Conservation (phyloP, 2,113 vertebrate species). For the Rutilus rutilus region DNA sequence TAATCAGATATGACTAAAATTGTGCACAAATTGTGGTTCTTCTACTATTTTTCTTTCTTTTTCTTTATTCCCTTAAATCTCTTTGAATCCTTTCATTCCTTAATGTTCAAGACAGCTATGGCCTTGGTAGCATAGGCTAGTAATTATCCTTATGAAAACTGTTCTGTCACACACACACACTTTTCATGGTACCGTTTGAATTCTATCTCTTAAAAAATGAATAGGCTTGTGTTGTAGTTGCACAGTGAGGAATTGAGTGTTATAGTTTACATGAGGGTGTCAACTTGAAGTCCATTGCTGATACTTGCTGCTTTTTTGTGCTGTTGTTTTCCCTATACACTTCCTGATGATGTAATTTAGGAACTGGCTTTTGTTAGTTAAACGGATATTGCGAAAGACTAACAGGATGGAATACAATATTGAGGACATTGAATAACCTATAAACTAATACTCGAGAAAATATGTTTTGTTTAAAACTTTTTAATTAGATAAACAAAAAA, state of each 20-base stretch:
- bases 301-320: background rate
- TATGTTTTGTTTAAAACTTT: background rate
- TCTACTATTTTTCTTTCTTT: background rate
- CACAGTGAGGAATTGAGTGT: background rate
- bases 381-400: background rate
- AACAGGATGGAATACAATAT: background rate
- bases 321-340: background rate
- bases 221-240: background rate
- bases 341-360: background rate
- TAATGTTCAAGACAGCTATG: background rate
- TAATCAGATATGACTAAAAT: background rate
- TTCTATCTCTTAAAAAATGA: background rate
- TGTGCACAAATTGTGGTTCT: background rate
- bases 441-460: background rate
- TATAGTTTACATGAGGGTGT: background rate
- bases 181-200: background rate
- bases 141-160: background rate
- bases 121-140: background rate
- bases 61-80: background rate
- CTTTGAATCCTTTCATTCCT: background rate
- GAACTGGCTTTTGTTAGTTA: slow-evolving; percentile 1
- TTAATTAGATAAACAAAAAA: background rate
- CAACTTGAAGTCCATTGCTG: background rate
- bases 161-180: background rate
- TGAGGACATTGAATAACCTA: background rate